Conservation (phyloP, 2,888 invertebrate genomes). For the Lamellibrachia satsuma region DNA sequence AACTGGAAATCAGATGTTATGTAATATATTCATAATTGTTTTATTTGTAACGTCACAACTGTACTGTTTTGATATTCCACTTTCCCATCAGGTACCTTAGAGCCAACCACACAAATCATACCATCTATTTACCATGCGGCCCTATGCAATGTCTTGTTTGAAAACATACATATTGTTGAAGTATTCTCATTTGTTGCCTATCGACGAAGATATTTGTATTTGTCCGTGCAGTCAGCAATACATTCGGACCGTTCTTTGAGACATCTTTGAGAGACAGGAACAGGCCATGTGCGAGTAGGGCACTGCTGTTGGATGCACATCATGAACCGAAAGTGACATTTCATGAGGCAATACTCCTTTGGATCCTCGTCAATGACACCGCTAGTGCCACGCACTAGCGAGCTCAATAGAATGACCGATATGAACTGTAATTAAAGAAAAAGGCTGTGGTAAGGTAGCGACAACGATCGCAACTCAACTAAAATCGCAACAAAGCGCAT, state of each 20-base stretch:
- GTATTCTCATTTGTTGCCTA: not conserved
- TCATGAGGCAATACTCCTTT: not conserved
- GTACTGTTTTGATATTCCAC: no score
- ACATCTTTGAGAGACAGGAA: not conserved
- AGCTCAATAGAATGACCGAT: not conserved
- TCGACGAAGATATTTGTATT: not conserved
- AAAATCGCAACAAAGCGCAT: not conserved
- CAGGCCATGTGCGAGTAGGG: not conserved
- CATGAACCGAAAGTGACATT: constrained; percentile 4
- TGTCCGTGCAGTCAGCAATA: not conserved
- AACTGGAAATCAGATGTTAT: no score
- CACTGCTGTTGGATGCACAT: not conserved
- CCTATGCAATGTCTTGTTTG: not conserved
- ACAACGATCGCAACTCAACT: not conserved
- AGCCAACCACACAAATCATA: no score
- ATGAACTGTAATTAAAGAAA: not conserved
- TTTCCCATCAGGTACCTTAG: no score
- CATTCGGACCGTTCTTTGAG: not conserved
- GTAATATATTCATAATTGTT: no score
- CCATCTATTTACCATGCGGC: not conserved
- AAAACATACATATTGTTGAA: not conserved
- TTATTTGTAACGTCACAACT: no score
- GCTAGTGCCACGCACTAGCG: not conserved
- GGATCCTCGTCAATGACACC: not conserved
- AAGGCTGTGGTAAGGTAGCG: not conserved